A percentile compares a stretch with the other conserved stretches of the same genome.
Conservation (phyloP, 2,113 vertebrate genomes). For the Gadus chalcogrammus region DNA sequence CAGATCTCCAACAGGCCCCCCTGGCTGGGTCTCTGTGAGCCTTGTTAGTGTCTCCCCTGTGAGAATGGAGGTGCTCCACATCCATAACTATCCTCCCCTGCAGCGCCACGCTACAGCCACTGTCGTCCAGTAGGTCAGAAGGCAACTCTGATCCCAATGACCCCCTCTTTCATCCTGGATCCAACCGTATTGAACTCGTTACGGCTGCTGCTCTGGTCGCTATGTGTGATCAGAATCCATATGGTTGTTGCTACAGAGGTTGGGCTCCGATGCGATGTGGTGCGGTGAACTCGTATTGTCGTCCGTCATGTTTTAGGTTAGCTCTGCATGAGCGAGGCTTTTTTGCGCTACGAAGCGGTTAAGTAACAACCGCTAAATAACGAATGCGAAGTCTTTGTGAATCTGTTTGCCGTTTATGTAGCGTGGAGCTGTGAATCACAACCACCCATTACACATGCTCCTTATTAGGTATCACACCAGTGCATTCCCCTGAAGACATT, state of each 20-base stretch:
- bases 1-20: too few relatives aligned
- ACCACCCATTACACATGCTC: too few relatives aligned
- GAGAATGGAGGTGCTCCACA: slow-evolving; percentile 44
- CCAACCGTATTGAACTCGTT: slow-evolving; percentile 19
- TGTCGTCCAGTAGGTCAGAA: slow-evolving; percentile 33
- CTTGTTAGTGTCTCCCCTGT: slow-evolving; percentile 19
- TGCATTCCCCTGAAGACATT: too few relatives aligned
- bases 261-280: neutral
- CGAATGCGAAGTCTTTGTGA: too few relatives aligned
- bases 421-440: too few relatives aligned
- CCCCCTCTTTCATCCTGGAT: slow-evolving; percentile 28
- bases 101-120: slow-evolving; percentile 29
- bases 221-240: neutral
- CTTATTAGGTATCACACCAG: too few relatives aligned
- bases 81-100: slow-evolving; percentile 47
- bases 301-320: too few relatives aligned
- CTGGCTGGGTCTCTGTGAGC: slow-evolving; percentile 34
- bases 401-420: too few relatives aligned
- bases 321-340: too few relatives aligned
- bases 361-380: too few relatives aligned
- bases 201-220: slow-evolving; percentile 13
- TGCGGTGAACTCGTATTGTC: too few relatives aligned
- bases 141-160: slow-evolving; percentile 44
- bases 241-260: neutral
- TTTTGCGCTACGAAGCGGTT: too few relatives aligned